These are phyloP conservation scores for Apodemus sylvaticus DNA, from an alignment of 2,113 vertebrate species.

Conservation along the genomic window DNA sequence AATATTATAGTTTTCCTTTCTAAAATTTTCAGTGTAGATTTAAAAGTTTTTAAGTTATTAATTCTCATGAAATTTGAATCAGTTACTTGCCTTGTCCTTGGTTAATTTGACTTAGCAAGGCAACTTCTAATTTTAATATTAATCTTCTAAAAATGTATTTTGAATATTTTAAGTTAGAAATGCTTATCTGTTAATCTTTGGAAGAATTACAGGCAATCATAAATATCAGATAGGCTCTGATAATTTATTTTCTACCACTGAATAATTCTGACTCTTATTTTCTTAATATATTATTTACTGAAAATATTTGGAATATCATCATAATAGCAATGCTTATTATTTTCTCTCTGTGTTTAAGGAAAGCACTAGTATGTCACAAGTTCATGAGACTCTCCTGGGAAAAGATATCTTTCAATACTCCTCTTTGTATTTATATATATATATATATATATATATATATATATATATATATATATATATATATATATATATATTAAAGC, in stretches of 20 bases:
- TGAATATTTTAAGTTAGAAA: not conserved
- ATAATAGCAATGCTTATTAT: not conserved
- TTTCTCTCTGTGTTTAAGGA: not conserved
- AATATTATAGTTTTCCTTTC: not conserved
- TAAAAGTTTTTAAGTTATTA: not conserved
- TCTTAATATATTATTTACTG: not conserved
- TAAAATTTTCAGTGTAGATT: slow-evolving; percentile 5
- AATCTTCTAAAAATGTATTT: not conserved
- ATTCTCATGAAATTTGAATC: not conserved
- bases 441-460: not conserved
- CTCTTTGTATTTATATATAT: not conserved
- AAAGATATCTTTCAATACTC: not conserved
- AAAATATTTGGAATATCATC: not conserved
- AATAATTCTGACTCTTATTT: not conserved
- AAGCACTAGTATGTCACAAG: not conserved
- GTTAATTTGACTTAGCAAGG: not conserved
- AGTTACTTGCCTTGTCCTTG: slow-evolving; percentile 5
- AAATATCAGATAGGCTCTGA: not conserved
- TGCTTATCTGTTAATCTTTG: not conserved
- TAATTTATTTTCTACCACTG: not conserved
- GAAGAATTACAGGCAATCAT: not conserved
- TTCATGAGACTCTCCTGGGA: not conserved
- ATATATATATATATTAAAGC: not conserved
- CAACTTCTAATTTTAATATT: slow-evolving; percentile 4
- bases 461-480: no score